Conservation (phyloP, 2,888 invertebrate genomes). For the Athalia rosae region DNA sequence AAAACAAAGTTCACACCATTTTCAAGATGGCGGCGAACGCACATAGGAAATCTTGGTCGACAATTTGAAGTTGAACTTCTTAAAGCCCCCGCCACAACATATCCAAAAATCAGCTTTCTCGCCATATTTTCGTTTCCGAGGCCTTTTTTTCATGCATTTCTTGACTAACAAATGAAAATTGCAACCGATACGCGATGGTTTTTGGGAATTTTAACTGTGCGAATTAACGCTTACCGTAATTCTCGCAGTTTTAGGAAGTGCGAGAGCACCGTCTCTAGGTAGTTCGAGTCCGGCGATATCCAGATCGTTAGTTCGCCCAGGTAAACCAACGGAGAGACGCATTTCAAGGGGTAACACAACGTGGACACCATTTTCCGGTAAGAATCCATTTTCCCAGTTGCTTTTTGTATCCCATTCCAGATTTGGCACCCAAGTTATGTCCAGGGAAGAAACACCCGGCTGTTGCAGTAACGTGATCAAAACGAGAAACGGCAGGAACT, state of each 20-base stretch:
- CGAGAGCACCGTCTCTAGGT: conserved; percentile 62
- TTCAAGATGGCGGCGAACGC: no score
- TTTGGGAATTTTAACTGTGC: not conserved
- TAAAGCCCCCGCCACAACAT: no score
- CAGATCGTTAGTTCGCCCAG: conserved; percentile 44
- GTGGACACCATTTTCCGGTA: conserved; percentile 61
- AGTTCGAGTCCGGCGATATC: conserved; percentile 59
- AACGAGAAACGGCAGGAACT: not conserved
- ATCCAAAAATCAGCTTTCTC: no score
- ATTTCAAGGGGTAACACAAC: conserved; percentile 65
- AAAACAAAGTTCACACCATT: no score
- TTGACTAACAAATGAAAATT: no score
- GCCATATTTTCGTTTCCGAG: no score
- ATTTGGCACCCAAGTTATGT: conserved; percentile 66
- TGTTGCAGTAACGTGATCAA: not conserved
- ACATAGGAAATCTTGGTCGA: no score
- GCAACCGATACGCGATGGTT: not conserved
- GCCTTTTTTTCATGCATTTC: no score
- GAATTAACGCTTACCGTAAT: conserved; percentile 54
- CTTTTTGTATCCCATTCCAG: conserved; percentile 63
- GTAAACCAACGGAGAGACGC: conserved; percentile 66
- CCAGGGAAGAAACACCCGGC: conserved; percentile 32
- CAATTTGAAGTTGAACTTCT: no score
- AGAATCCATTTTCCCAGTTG: conserved; percentile 62
- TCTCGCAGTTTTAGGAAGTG: conserved; percentile 59